Base-by-base conservation (phyloP, 2,888 invertebrate species). In the Rhaphigaster nebulosa region DNA sequence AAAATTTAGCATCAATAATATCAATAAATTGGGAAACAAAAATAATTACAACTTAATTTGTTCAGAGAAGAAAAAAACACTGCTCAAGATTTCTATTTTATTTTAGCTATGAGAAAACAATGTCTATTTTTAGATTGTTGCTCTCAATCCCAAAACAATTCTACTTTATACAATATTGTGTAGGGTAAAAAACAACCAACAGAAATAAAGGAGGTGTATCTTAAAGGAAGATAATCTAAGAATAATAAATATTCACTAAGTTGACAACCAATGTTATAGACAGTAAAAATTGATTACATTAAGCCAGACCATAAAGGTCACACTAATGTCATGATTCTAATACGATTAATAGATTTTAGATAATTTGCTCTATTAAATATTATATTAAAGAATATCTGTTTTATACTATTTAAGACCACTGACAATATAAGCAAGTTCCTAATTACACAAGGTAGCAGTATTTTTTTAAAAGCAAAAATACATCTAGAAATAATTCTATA, bases 61-160 rank as follows among this genome's bases (percentile, higher is more conserved):
- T 29, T n/a, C 5, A 34, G 4, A 34, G 34, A 12, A 29, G n/a
- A 29, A 38, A 34, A 76, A 38, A 76, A 8, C 5, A 76, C 8
- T 0, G 2, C 38, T 29, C 20, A 38, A 13, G 29, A 65, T 38
- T 38, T 38, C 34, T 76, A 76, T 38, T 76, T 76, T 76, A 76
- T 76, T 76, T 76, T 38, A 76, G 70, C 70, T 76, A 23, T 23
- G 70, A 76, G 23, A 38, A 76, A 76, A 76, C 70, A 76, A 38
- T 38, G 34, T 20, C 70, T 76, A 76, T 76, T 76, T 76, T 76
- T 76, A 76, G 70, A 76, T 76, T 76, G 38, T 34, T 76, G 70
- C 70, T 38, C 20, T 23, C 70, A 76, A 76, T 76, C 26, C 70
- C 70, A 20, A 76, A 76, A 76, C 70, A 38, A 65, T 76, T 76